Evolutionary conservation across 2,888 invertebrate genomes (phyloP), one percentile per base, ranked within the genome.

Genomic region (Acanthopleura granulata): DNA sequence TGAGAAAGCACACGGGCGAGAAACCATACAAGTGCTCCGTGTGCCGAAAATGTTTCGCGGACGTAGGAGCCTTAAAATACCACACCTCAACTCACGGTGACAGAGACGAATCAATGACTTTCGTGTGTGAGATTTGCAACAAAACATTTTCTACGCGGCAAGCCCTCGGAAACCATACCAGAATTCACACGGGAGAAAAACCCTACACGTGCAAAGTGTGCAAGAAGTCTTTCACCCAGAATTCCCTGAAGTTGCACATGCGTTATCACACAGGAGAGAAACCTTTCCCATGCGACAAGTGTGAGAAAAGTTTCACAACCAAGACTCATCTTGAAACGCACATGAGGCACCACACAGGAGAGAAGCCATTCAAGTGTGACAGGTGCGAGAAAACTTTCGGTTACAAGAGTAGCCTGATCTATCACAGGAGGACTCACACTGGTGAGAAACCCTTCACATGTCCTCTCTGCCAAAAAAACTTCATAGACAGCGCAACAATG

Each of bases 21-120:
- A 81, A 81, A 72, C 82, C 82, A 57, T 81, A 75, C 30, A 74
- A 72, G 18, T 82, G 82, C 72, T 78, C 78, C 29, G 79, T 80
- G 25, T 82, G 82, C 76, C 80, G 80, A 14, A 82, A 82, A 73
- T 79, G 73, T n/a, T 82, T 82, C 72, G 78, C 80, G 22, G 79
- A 82, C 57, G 74, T 78, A 22, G 80, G 82, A 1, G 80, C 79
- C 79, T 81, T 80, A 79, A 72, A 78, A 49, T 73, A 79, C 16
- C 82, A 82, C 69, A 79, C 78, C 9, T 75, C 76, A 72, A 79
- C 79, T 15, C 81, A 81, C 71, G 73, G 81, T 69, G 72, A 77
- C 3, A 76, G 76, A 1, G 80, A 79, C 0, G 80, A 80, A 74
- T 74, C 78, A 30, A 9, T 40, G 40, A 40, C 3, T 40, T 40